Percentiles rank a stretch among this genome's conserved stretches.
phyloP scores from a whole-genome alignment of 2,113 vertebrate genomes.

The Mus spicilegus region DNA sequence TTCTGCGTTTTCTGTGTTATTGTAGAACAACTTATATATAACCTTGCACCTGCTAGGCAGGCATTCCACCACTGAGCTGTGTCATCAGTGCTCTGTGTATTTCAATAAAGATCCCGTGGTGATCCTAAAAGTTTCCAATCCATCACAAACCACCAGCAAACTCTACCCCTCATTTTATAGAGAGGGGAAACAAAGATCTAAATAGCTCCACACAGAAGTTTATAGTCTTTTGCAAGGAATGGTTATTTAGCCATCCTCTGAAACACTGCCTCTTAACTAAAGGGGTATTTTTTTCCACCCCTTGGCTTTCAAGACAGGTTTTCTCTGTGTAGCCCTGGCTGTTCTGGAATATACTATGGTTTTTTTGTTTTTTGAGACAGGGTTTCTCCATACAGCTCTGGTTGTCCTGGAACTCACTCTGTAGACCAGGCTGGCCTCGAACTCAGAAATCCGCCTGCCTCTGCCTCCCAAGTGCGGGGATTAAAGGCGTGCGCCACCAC shows the following conservation, averaged over 20 bases:
- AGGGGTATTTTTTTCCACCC: not conserved
- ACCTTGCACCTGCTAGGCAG: not conserved
- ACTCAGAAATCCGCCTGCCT: not conserved
- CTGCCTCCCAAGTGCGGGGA: not conserved
- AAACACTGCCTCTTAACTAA: constrained; percentile 42
- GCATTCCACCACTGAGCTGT: not conserved
- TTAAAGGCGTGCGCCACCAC: not conserved
- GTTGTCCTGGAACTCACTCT: too few relatives aligned
- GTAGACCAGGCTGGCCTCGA: not conserved
- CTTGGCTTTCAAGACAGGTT: not conserved
- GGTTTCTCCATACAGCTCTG: too few relatives aligned
- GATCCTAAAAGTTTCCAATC: not conserved
- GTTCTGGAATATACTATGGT: not conserved
- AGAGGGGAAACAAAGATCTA: not conserved
- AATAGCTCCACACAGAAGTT: not conserved
- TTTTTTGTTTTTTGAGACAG: too few relatives aligned
- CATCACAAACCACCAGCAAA: not conserved
- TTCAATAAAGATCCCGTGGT: not conserved
- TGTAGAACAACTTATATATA: not conserved
- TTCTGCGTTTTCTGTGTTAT: not conserved
- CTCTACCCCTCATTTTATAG: not conserved
- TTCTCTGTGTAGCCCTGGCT: not conserved
- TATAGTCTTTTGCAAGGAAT: not conserved
- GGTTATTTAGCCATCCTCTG: not conserved
- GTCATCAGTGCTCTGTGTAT: not conserved